Evolutionary conservation across 2,113 vertebrate genomes (phyloP).

Genomic region (Anhinga anhinga): DNA sequence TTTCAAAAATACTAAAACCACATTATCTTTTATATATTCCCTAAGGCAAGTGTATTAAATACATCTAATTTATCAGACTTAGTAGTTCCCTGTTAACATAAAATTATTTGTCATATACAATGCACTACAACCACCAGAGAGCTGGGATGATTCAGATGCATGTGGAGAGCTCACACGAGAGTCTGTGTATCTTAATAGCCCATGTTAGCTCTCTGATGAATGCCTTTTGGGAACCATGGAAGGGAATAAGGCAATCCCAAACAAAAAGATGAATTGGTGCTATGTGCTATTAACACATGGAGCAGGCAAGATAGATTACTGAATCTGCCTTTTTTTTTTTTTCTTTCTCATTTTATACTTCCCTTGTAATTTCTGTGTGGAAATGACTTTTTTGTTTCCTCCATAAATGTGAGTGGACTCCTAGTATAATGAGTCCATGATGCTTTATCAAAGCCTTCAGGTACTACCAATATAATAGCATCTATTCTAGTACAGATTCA

Average conservation of each 20-base stretch:
- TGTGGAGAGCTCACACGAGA: background rate
- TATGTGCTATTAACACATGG: background rate
- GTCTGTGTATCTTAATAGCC: background rate
- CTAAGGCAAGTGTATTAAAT: background rate
- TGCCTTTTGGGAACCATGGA: background rate
- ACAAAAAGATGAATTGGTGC: background rate
- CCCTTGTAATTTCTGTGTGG: background rate
- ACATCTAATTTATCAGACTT: constrained; percentile 23
- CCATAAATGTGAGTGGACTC: background rate
- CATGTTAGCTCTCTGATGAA: background rate
- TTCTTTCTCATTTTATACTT: background rate
- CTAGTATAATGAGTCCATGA: background rate
- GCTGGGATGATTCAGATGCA: background rate
- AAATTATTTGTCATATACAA: background rate
- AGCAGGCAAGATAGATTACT: background rate
- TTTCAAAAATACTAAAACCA: background rate
- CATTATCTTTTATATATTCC: background rate
- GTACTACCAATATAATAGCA: background rate
- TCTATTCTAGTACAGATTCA: background rate
- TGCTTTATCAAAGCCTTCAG: background rate
- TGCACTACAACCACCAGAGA: background rate
- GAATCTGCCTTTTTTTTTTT: background rate
- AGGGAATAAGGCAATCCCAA: background rate
- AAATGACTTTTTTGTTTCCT: background rate
- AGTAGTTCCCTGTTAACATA: background rate